These are phyloP conservation scores for Mellivora capensis DNA, from an alignment of 2,113 vertebrate species.

Conservation along the genomic window DNA sequence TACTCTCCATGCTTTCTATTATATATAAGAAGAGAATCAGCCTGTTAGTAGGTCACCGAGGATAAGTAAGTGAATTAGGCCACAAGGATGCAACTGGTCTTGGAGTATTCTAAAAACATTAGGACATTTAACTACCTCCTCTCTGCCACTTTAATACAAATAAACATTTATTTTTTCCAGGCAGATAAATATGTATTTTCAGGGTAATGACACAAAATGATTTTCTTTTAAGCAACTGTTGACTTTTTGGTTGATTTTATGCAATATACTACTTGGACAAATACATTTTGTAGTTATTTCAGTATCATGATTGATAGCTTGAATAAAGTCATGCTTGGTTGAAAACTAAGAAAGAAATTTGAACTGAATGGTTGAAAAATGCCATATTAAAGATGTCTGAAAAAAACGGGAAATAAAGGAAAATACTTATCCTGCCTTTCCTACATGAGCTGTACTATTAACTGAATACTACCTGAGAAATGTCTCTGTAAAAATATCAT, in stretches of 20 bases:
- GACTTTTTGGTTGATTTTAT: conserved; percentile 25
- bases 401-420: neutral
- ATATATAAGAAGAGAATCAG: neutral
- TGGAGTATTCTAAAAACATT: neutral
- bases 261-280: neutral
- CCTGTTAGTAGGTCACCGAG: neutral
- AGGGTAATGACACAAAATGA: neutral
- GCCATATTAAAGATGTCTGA: neutral
- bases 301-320: neutral
- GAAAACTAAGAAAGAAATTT: neutral
- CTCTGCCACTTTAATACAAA: neutral
- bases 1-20: neutral
- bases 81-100: neutral
- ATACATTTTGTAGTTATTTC: neutral
- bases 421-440: neutral
- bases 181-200: neutral
- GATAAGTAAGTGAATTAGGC: neutral
- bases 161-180: neutral
- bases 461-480: neutral
- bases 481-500: neutral
- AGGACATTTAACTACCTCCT: neutral
- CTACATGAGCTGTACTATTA: neutral
- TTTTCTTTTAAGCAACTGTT: conserved; percentile 27
- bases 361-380: neutral
- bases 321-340: neutral